A percentile compares a stretch with the other conserved stretches of the same genome.
Evolutionary conservation across 2,797 vertebrate species (phyloP).

Genomic region (Allobates femoralis): DNA sequence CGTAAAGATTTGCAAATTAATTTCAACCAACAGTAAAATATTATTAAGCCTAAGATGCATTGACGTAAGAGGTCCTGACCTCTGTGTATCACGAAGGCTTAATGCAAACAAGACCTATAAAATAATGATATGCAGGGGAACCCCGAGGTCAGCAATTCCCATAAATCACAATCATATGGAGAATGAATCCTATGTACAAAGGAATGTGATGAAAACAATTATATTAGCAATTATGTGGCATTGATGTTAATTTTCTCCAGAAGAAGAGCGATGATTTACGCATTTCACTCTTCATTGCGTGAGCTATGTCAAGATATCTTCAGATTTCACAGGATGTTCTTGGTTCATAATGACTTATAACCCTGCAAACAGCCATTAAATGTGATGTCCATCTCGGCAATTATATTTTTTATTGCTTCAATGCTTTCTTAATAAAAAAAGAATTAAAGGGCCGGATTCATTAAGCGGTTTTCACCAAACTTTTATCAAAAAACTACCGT

Average conservation of each 20-base stretch:
- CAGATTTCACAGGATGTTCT: slow-evolving; percentile 52
- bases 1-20: slow-evolving; percentile 53
- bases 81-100: slow-evolving; percentile 30
- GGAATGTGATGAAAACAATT: slow-evolving; percentile 52
- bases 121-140: slow-evolving; percentile 53
- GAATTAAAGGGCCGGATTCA: background rate
- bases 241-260: slow-evolving; percentile 31
- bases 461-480: too few species aligned
- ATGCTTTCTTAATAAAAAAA: background rate
- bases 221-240: slow-evolving; percentile 50
- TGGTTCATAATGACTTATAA: slow-evolving; percentile 47
- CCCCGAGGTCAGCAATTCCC: slow-evolving; percentile 43
- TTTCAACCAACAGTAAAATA: slow-evolving; percentile 46
- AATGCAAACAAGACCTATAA: slow-evolving; percentile 6
- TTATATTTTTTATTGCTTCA: background rate
- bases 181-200: slow-evolving; percentile 13
- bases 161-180: slow-evolving; percentile 54
- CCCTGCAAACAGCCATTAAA: slow-evolving; percentile 41
- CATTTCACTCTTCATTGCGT: slow-evolving; percentile 21
- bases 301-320: slow-evolving; percentile 18
- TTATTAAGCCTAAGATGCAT: slow-evolving; percentile 42
- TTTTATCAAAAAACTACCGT: too few species aligned
- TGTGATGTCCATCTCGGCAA: background rate
- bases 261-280: background rate
- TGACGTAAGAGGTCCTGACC: slow-evolving; percentile 56